phyloP scores from a whole-genome alignment of 2,888 invertebrate genomes.

The Cosmorhoe ocellata region DNA sequence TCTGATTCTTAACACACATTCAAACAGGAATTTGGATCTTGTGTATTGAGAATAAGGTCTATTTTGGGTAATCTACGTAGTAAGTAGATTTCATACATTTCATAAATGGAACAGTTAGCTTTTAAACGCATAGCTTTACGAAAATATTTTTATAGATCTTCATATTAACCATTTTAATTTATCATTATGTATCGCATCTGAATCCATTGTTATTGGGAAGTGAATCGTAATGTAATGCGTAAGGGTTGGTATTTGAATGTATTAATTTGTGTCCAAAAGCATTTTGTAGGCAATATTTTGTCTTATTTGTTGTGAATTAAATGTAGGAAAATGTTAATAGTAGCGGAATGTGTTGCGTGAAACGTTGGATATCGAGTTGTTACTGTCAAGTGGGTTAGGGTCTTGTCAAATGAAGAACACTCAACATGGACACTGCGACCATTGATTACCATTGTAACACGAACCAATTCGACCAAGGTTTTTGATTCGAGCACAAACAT shows the following conservation, averaged over 20 bases:
- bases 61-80: constrained; percentile 18
- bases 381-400: constrained; percentile 24
- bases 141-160: constrained; percentile 29
- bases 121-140: constrained; percentile 26
- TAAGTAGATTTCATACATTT: constrained; percentile 25
- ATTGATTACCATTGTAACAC: too few relatives aligned
- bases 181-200: constrained; percentile 11
- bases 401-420: constrained; percentile 21
- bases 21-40: constrained; percentile 8
- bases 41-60: constrained; percentile 15
- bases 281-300: constrained; percentile 33
- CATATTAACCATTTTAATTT: constrained; percentile 26
- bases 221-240: constrained; percentile 11
- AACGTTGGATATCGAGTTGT: constrained; percentile 25
- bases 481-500: too few relatives aligned
- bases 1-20: constrained; percentile 9
- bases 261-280: constrained; percentile 27
- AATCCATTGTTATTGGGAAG: constrained; percentile 14
- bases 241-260: constrained; percentile 15
- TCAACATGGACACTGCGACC: too few relatives aligned
- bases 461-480: too few relatives aligned
- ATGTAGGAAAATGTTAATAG: constrained; percentile 35
- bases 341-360: constrained; percentile 34
- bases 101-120: constrained; percentile 20
- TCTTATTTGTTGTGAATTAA: constrained; percentile 34